Conservation (phyloP, 2,797 vertebrate genomes). For the Hipposideros larvatus region DNA sequence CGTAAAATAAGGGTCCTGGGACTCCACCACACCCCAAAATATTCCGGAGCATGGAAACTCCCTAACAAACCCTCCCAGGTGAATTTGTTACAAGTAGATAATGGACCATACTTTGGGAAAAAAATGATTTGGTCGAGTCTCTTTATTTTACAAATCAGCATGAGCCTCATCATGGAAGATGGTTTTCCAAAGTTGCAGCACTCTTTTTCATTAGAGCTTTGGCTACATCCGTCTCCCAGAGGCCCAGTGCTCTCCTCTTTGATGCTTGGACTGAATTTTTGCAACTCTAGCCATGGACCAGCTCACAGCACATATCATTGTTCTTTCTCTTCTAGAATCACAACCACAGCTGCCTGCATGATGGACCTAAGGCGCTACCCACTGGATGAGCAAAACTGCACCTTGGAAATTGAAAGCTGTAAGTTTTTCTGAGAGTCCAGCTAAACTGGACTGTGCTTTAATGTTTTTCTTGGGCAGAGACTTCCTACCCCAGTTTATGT, state of each 20-base stretch:
- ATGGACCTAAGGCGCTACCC: conserved; percentile 98
- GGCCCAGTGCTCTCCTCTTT: background rate
- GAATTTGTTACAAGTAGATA: background rate
- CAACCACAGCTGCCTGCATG: conserved; percentile 98
- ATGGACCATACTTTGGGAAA: background rate
- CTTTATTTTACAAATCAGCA: background rate
- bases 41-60: background rate
- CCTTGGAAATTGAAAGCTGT: conserved; percentile 99
- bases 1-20: background rate
- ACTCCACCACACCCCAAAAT: too few relatives aligned
- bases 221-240: background rate
- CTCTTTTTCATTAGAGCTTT: background rate
- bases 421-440: conserved; percentile 89
- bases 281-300: background rate
- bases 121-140: background rate
- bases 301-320: conserved; percentile 47
- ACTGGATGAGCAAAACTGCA: conserved; percentile 98
- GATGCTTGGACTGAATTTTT: background rate
- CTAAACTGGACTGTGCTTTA: conserved; percentile 6
- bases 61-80: background rate
- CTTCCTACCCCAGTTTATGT: background rate
- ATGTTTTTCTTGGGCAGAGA: background rate
- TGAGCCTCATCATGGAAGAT: background rate
- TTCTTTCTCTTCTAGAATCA: conserved; percentile 92
- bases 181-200: background rate